phyloP scores from a whole-genome alignment of 2,113 vertebrate genomes.

The Chrysochloris asiatica region DNA sequence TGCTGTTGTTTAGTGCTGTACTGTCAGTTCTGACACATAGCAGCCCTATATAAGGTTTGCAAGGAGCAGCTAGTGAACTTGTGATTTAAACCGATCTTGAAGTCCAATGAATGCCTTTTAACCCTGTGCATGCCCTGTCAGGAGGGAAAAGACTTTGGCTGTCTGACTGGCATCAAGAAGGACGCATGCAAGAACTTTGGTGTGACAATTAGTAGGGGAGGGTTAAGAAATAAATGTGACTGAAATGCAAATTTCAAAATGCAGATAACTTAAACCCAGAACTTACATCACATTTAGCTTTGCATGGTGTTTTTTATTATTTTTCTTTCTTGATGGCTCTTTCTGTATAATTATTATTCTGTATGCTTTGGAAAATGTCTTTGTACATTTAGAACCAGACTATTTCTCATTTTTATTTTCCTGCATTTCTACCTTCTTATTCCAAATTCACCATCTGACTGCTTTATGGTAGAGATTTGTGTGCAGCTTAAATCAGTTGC shows the following conservation, averaged over 20 bases:
- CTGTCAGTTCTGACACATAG: too few species aligned
- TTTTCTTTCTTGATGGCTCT: not conserved
- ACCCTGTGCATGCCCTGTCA: not conserved
- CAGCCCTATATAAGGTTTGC: too few species aligned
- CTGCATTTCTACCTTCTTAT: slow-evolving; percentile 35
- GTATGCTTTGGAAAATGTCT: slow-evolving; percentile 42
- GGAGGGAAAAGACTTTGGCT: not conserved
- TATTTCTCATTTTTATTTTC: slow-evolving; percentile 66
- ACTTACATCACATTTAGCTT: not conserved
- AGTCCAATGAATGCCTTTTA: not conserved
- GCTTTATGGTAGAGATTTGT: slow-evolving; percentile 47
- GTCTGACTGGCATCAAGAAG: not conserved
- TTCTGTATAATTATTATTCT: slow-evolving; percentile 42
- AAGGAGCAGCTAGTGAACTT: too few species aligned
- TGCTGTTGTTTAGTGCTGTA: too few species aligned
- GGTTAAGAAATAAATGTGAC: not conserved
- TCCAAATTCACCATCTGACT: slow-evolving; percentile 34
- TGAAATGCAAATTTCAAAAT: slow-evolving; percentile 15
- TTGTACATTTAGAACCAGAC: slow-evolving; percentile 35
- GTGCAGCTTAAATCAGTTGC: slow-evolving; percentile 49
- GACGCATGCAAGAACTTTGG: not conserved
- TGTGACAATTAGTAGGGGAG: not conserved
- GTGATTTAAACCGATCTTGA: too few species aligned
- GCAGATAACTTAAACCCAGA: not conserved
- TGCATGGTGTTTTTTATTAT: not conserved